Base-by-base conservation (phyloP, 2,113 vertebrate species). In the Petrocephalus zakoni region DNA sequence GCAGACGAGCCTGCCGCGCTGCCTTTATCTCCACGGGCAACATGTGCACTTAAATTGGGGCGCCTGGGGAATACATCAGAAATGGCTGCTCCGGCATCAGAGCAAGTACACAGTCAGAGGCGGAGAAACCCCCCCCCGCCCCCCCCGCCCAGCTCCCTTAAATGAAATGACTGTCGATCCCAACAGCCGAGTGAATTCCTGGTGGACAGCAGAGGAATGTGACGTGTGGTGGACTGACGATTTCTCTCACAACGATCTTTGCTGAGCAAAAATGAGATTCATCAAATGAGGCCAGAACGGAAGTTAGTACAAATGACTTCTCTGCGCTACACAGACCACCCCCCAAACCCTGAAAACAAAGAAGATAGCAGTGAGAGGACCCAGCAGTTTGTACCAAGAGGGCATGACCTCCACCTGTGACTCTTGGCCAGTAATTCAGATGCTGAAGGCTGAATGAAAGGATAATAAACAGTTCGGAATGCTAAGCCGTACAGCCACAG, bases 221-320 rank as follows among this genome's bases (percentile, higher is more conserved):
- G 89, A 91, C 91, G 93, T 92, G 92, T 94, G 94, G 94, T 88
- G 84, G 92, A 95, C 92, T 92, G 92, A 91, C 90, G 92, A 90
- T 92, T 92, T 93, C 91, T 93, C 92, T 93, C 90, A 90, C 92
- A 93, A 93, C 92, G 91, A 93, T 92, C 87, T 88, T 94, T 93
- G 93, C 93, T 94, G 91, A 94, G 94, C 95, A 95, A 91, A 92
- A 92, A 93, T 90, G 88, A 94, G 92, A 95, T 94, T 94, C 91
- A 95, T 94, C 93, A 94, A 91, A 92, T 89, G 88, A 90, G 92
- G 22, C 22, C 42, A 25, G 10, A 19, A 47, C 46, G 46, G 42
- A n/a, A 52, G 49, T n/a, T 52, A 78, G 72, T 78, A 42, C 34
- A 78, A 78, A 78, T 78, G 29, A 75, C 13, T 42, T 42, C 42